Base-by-base conservation (phyloP, 2,113 vertebrate species). In the Chinchilla lanigera region DNA sequence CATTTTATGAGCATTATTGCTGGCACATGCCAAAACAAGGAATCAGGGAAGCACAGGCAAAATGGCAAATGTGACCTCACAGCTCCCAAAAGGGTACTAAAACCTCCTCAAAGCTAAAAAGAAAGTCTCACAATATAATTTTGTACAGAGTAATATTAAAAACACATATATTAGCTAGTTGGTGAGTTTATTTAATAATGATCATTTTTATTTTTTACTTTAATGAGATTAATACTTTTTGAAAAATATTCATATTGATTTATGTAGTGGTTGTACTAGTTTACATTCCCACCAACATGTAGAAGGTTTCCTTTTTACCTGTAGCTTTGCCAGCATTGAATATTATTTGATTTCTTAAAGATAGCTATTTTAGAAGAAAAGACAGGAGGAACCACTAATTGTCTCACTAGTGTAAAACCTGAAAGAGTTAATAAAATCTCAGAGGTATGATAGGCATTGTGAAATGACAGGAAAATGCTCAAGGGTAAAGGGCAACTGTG, bases 201-300 rank as follows among this genome's bases (percentile, higher is more conserved):
- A 22, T 35, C 11, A 84, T 63, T 90, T 47, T 95, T 92, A 78
- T 89, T 61, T 83, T 83, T 94, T 82, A 89, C 60, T 90, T 81
- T 86, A 89, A 92, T 82, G 3, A 86, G 4, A 82, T 85, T 50
- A 77, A 93, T 65, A 28, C 5, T 69, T 69, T 69, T 69, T n/a
- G 33, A n/a, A 7, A 35, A n/a, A 69, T 19, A 5, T n/a, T 12
- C 35, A 69, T 69, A n/a, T 35, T n/a, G 67, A 69, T n/a, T 17
- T 69, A n/a, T 69, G 16, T 19, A n/a, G 35, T 69, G 35, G 20
- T n/a, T 69, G 1, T 3, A 69, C 6, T n/a, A 19, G 67, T 69
- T n/a, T 69, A 69, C 35, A 7, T n/a, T 69, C 2, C 6, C 33
- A 35, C 16, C 13, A 19, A 7, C 35, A 69, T 69, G 67, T n/a